A percentile compares a stretch with the other conserved stretches of the same genome.
Evolutionary conservation across 2,888 invertebrate species (phyloP).

Genomic region (Hirudinaria manillensis): DNA sequence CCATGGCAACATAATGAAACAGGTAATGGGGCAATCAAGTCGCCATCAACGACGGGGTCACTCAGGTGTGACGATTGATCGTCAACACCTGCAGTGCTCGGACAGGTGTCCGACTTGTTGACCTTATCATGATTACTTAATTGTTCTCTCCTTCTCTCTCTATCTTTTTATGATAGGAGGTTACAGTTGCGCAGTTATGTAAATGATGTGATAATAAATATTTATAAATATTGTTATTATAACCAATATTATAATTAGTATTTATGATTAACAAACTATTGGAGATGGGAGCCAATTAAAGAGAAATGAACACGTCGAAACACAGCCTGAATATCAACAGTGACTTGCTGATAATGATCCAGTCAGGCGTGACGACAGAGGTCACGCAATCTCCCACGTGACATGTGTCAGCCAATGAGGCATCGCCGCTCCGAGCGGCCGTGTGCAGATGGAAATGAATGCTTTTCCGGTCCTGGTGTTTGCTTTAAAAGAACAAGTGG

Average conservation of each 20-base stretch:
- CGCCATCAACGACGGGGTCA: too few species aligned
- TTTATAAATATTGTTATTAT: not conserved
- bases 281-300: not conserved
- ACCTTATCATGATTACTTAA: too few species aligned
- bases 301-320: not conserved
- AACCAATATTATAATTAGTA: not conserved
- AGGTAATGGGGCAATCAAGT: too few species aligned
- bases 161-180: too few species aligned
- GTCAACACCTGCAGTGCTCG: too few species aligned
- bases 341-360: conserved; percentile 30
- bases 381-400: conserved; percentile 29
- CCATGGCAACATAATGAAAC: too few species aligned
- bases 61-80: too few species aligned
- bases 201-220: not conserved
- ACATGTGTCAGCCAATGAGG: conserved; percentile 31
- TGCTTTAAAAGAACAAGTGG: not conserved
- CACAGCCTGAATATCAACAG: conserved; percentile 25
- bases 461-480: conserved; percentile 24
- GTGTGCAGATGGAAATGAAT: conserved; percentile 25
- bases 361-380: conserved; percentile 30
- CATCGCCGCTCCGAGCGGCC: conserved; percentile 16
- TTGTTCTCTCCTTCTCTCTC: too few species aligned
- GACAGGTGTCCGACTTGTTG: too few species aligned
- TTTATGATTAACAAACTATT: conserved; percentile 1
- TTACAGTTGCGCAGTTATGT: not conserved